Conservation (phyloP, 2,113 vertebrate species). For the Anolis sagrei region DNA sequence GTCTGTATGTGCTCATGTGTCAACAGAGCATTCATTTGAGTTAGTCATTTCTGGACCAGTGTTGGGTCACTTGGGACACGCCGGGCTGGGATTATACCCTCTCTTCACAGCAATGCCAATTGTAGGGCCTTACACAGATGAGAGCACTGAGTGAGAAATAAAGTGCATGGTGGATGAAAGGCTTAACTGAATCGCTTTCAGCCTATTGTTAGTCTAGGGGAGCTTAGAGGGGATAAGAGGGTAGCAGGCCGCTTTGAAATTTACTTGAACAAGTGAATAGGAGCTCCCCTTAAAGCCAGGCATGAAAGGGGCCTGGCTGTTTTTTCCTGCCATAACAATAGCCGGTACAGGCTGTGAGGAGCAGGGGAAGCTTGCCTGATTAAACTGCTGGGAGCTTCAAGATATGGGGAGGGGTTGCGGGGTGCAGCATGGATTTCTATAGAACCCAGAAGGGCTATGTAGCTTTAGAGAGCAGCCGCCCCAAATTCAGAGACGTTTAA, state of each 20-base stretch:
- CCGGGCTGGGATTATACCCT: constrained; percentile 79
- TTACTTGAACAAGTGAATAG: constrained; percentile 91
- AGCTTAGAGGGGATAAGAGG: constrained; percentile 91
- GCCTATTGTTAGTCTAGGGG: constrained; percentile 91
- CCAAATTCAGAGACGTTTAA: constrained; percentile 19
- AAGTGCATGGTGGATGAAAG: constrained; percentile 90
- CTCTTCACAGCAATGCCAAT: constrained; percentile 81
- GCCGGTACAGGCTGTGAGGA: constrained; percentile 70
- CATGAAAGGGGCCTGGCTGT: constrained; percentile 83
- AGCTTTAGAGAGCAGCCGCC: constrained; percentile 47
- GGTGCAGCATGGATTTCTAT: constrained; percentile 44
- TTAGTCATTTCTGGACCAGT: constrained; percentile 85
- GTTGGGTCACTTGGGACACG: constrained; percentile 82
- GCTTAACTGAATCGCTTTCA: constrained; percentile 93
- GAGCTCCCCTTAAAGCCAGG: constrained; percentile 85
- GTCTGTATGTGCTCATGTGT: constrained; percentile 84
- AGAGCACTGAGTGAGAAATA: constrained; percentile 86
- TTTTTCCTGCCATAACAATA: constrained; percentile 84
- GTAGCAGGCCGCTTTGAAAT: constrained; percentile 93
- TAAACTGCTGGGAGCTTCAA: constrained; percentile 74
- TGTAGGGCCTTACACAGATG: constrained; percentile 79
- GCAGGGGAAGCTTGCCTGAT: constrained; percentile 75
- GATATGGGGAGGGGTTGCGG: constrained; percentile 35
- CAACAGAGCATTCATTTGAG: constrained; percentile 82
- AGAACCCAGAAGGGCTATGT: constrained; percentile 54